These are phyloP conservation scores for Netelia fuscicornis DNA, from an alignment of 2,888 invertebrate species.

Conservation along the genomic window DNA sequence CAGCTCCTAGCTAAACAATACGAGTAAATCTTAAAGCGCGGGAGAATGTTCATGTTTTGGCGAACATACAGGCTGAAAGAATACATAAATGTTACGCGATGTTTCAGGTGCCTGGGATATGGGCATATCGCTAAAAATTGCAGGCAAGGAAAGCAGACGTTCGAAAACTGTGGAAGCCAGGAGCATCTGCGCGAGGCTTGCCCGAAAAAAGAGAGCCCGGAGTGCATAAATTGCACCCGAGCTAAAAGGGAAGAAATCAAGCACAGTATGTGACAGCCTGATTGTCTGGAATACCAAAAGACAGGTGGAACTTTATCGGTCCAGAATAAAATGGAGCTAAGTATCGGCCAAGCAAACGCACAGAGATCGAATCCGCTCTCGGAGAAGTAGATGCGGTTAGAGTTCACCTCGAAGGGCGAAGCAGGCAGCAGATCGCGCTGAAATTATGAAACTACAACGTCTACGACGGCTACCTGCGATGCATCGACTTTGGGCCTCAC, in stretches of 20 bases:
- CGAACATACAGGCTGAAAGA: slow-evolving; percentile 1
- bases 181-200: neutral
- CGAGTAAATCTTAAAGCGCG: neutral
- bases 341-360: neutral
- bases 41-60: neutral
- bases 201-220: neutral
- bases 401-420: too few relatives aligned
- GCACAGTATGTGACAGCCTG: neutral
- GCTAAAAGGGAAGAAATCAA: neutral
- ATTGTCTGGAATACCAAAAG: slow-evolving; percentile 18
- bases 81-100: slow-evolving; percentile 5
- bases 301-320: neutral
- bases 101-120: slow-evolving; percentile 34
- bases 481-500: too few relatives aligned
- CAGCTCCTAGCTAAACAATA: neutral
- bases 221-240: neutral
- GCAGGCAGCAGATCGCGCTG: too few relatives aligned
- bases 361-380: too few relatives aligned
- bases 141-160: neutral
- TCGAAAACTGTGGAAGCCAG: slow-evolving; percentile 5
- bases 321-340: neutral
- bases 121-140: slow-evolving; percentile 34
- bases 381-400: too few relatives aligned
- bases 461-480: too few relatives aligned
- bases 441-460: too few relatives aligned